Conservation (phyloP, 1,140 invertebrate species). For the Drosophila tsacasi region DNA sequence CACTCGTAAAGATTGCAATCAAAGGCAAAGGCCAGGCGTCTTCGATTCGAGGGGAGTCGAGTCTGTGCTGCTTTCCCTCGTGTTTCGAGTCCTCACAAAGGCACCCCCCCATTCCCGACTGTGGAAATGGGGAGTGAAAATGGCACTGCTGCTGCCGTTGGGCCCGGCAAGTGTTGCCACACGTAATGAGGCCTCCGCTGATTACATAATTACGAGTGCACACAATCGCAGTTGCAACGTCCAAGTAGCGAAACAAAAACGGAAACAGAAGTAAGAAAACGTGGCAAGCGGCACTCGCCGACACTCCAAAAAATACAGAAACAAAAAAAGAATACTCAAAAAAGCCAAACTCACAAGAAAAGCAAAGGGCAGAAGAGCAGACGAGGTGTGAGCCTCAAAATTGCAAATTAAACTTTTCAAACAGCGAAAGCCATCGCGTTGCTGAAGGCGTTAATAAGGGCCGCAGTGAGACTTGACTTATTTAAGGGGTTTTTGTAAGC, state of each 20-base stretch:
- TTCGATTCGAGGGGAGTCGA: conserved; percentile 30
- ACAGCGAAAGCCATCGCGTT: neutral
- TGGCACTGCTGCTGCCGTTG: conserved; percentile 8
- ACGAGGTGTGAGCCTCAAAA: conserved; percentile 30
- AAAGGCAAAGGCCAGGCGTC: conserved; percentile 12
- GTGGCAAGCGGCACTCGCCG: conserved; percentile 77
- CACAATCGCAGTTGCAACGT: conserved; percentile 56
- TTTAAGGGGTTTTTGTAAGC: neutral
- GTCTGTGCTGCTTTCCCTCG: neutral
- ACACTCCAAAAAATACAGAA: conserved; percentile 60
- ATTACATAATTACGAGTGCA: conserved; percentile 77
- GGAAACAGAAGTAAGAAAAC: conserved; percentile 75
- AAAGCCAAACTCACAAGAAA: conserved; percentile 5
- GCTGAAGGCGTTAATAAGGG: conserved; percentile 10
- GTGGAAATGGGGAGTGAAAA: conserved; percentile 13
- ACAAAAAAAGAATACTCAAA: conserved; percentile 6
- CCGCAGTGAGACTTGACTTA: conserved; percentile 20
- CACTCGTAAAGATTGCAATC: conserved; percentile 47
- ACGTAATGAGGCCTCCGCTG: conserved; percentile 72
- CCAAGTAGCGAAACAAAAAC: conserved; percentile 35
- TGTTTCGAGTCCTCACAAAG: neutral
- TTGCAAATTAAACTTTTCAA: conserved; percentile 32
- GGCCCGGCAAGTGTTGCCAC: conserved; percentile 63
- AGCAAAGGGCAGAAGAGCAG: conserved; percentile 4
- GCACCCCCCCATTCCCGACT: neutral